phyloP scores from a whole-genome alignment of 2,888 invertebrate genomes.

The Drosophila kuntzei region DNA sequence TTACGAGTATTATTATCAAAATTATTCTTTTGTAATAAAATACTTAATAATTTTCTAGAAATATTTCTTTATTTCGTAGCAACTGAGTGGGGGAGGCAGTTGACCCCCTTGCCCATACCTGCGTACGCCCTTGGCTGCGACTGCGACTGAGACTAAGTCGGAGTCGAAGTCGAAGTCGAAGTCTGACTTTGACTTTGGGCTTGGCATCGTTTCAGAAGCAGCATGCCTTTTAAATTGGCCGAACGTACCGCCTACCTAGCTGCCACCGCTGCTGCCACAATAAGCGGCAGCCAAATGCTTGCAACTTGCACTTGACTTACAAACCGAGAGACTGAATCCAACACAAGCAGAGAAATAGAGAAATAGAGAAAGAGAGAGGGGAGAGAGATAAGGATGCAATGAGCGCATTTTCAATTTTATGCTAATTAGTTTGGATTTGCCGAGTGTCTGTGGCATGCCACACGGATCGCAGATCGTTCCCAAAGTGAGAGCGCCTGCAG shows the following conservation, averaged over 20 bases:
- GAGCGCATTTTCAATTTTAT: constrained; percentile 84
- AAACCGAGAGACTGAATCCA: neutral
- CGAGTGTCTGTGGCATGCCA: constrained; percentile 27
- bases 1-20: no score
- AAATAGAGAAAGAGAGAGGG: neutral
- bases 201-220: constrained; percentile 60
- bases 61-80: no score
- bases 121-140: no score
- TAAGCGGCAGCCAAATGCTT: constrained; percentile 38
- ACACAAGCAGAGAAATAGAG: neutral
- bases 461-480: constrained; percentile 4
- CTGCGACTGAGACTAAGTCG: neutral
- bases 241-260: constrained; percentile 60
- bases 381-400: constrained; percentile 58
- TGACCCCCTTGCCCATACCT: no score
- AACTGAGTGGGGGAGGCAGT: no score
- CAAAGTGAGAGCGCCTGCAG: constrained; percentile 52
- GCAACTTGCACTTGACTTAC: constrained; percentile 61
- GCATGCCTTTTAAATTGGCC: constrained; percentile 71
- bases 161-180: no score
- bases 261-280: constrained; percentile 35
- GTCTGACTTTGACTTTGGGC: constrained; percentile 25
- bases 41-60: no score
- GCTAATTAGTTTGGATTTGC: constrained; percentile 83
- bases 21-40: no score